Evolutionary conservation across 2,888 invertebrate genomes (phyloP).

Genomic region (Brachynemurus nebulosus): DNA sequence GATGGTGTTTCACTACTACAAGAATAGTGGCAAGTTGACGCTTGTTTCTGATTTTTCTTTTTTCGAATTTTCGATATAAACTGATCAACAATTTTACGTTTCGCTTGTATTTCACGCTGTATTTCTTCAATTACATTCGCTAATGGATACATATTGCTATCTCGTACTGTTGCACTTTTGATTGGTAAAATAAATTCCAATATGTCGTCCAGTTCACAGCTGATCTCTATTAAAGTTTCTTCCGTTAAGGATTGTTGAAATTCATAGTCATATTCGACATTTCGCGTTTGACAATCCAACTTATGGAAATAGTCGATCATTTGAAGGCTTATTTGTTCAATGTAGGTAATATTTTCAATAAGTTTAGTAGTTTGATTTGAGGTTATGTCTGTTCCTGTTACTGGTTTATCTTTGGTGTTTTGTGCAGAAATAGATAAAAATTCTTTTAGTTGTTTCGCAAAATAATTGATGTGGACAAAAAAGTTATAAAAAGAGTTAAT

Average conservation of each 20-base stretch:
- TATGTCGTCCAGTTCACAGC: slow-evolving; percentile 16
- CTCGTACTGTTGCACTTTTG: not conserved
- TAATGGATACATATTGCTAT: not conserved
- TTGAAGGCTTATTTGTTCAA: not conserved
- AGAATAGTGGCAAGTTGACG: too few relatives aligned
- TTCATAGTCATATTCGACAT: slow-evolving; percentile 14
- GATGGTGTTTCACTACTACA: not conserved
- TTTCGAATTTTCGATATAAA: not conserved
- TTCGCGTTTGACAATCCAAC: slow-evolving; percentile 19
- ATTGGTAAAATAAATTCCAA: not conserved
- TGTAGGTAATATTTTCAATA: not conserved
- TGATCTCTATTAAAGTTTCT: slow-evolving; percentile 2
- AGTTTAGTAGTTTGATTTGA: too few relatives aligned
- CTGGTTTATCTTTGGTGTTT: not conserved
- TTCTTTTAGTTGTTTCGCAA: not conserved
- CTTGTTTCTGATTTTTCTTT: not conserved
- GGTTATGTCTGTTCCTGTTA: too few relatives aligned
- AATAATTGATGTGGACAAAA: not conserved
- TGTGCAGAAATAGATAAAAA: not conserved
- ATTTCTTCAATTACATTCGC: not conserved
- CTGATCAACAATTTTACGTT: not conserved
- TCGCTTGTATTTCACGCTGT: not conserved
- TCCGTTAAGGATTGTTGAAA: not conserved
- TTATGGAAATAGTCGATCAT: slow-evolving; percentile 20
- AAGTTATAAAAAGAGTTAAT: slow-evolving; percentile 17